Conservation (phyloP, 2,888 invertebrate species). For the Drosophila putrida region DNA sequence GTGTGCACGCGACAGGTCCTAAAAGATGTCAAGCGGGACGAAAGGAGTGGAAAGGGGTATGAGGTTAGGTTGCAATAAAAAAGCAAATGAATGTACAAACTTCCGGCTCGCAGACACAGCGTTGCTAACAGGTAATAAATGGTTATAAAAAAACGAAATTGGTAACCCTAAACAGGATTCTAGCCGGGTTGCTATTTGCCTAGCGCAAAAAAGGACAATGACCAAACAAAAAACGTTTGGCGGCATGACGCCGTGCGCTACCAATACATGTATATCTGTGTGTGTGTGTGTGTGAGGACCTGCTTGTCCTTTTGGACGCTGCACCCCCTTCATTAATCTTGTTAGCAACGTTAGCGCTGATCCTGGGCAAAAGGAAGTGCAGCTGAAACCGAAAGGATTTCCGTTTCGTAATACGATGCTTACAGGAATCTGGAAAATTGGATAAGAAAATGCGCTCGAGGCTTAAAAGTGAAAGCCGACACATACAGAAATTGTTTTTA, state of each 20-base stretch:
- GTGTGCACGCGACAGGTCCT: constrained; percentile 45
- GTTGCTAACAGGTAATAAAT: constrained; percentile 43
- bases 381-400: constrained; percentile 82
- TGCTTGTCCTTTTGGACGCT: constrained; percentile 53
- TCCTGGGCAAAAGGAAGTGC: constrained; percentile 50
- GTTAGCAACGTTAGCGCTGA: constrained; percentile 56
- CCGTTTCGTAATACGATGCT: constrained; percentile 77
- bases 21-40: constrained; percentile 39
- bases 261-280: constrained; percentile 8
- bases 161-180: constrained; percentile 50
- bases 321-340: constrained; percentile 80
- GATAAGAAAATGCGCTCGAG: constrained; percentile 47
- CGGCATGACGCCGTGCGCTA: constrained; percentile 44
- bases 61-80: constrained; percentile 64
- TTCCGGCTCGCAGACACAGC: constrained; percentile 52
- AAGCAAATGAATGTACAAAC: constrained; percentile 72
- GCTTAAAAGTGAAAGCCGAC: constrained; percentile 78
- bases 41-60: constrained; percentile 35
- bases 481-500: constrained; percentile 1
- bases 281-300: constrained; percentile 45
- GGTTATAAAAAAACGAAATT: constrained; percentile 47
- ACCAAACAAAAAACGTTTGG: constrained; percentile 70
- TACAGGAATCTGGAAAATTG: constrained; percentile 48
- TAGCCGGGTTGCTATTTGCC: constrained; percentile 58
- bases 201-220: constrained; percentile 80